A percentile compares a stretch with the other conserved stretches of the same genome.
Conservation (phyloP, 2,888 invertebrate species). For the Drosophila paramelanica region DNA sequence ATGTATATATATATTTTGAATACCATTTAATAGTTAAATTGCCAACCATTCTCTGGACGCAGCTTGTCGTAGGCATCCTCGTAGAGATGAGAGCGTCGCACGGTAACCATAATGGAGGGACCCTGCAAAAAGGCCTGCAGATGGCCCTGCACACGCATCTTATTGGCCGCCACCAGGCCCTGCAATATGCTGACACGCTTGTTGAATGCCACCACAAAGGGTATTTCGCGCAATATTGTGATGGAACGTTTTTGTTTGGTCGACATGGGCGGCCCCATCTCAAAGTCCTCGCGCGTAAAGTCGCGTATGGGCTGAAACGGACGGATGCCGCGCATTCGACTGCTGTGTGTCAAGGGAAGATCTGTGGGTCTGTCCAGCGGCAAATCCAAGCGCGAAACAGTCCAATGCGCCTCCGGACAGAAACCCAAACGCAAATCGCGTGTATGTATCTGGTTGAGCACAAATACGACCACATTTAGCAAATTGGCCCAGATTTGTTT, state of each 20-base stretch:
- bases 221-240: slow-evolving; percentile 95
- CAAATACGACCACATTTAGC: slow-evolving; percentile 89
- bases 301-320: slow-evolving; percentile 87
- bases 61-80: slow-evolving; percentile 99
- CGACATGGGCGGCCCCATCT: slow-evolving; percentile 93
- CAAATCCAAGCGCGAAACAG: slow-evolving; percentile 85
- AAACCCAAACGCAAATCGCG: slow-evolving; percentile 93
- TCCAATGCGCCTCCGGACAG: slow-evolving; percentile 90
- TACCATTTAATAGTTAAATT: neutral
- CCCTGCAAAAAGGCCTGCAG: slow-evolving; percentile 90
- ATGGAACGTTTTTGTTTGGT: slow-evolving; percentile 94
- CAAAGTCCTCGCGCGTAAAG: slow-evolving; percentile 87
- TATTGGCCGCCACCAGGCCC: slow-evolving; percentile 87
- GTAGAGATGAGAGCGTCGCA: slow-evolving; percentile 96
- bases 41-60: slow-evolving; percentile 92
- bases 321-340: slow-evolving; percentile 85
- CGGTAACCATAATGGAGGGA: slow-evolving; percentile 90
- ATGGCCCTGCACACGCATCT: slow-evolving; percentile 89
- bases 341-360: slow-evolving; percentile 86
- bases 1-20: neutral
- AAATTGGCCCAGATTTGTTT: slow-evolving; percentile 92
- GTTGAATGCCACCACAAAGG: slow-evolving; percentile 96
- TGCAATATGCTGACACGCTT: slow-evolving; percentile 94
- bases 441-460: slow-evolving; percentile 92
- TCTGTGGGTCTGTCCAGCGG: slow-evolving; percentile 87